Evolutionary conservation across 2,113 vertebrate species (phyloP).

Genomic region (Rhinolophus sinicus): DNA sequence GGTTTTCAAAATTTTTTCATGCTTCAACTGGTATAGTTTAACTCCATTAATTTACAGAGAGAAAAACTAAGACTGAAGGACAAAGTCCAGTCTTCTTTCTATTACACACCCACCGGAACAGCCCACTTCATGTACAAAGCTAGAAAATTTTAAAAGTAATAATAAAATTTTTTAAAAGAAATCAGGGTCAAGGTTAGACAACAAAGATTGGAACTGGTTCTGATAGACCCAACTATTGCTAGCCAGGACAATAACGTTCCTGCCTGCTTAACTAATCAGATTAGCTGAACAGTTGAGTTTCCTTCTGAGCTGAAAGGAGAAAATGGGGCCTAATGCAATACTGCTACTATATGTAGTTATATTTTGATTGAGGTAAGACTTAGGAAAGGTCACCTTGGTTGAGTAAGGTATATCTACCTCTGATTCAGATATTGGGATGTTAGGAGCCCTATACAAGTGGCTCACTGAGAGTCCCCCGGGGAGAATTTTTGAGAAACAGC

Average conservation of each 20-base stretch:
- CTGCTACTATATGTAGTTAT: background rate
- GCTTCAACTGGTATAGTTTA: conserved; percentile 2
- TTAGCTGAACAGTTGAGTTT: conserved; percentile 18
- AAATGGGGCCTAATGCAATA: background rate
- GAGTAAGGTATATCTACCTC: background rate
- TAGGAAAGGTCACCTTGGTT: background rate
- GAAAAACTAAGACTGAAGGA: conserved; percentile 1
- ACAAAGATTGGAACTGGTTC: conserved; percentile 27
- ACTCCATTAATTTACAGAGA: background rate
- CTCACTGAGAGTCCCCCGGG: background rate
- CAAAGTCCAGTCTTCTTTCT: background rate
- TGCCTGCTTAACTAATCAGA: conserved; percentile 33
- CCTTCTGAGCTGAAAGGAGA: conserved; percentile 37
- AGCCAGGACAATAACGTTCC: background rate
- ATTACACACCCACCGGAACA: background rate
- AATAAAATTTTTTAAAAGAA: conserved; percentile 15
- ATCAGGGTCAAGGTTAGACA: background rate
- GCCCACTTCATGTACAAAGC: background rate
- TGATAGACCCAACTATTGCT: background rate
- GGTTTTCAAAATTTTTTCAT: background rate
- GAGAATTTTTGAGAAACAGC: background rate
- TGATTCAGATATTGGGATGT: background rate
- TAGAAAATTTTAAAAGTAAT: conserved; percentile 16
- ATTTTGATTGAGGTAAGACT: background rate
- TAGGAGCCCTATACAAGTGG: background rate